Conservation (phyloP, 2,113 vertebrate genomes). For the Barnardius zonarius region DNA sequence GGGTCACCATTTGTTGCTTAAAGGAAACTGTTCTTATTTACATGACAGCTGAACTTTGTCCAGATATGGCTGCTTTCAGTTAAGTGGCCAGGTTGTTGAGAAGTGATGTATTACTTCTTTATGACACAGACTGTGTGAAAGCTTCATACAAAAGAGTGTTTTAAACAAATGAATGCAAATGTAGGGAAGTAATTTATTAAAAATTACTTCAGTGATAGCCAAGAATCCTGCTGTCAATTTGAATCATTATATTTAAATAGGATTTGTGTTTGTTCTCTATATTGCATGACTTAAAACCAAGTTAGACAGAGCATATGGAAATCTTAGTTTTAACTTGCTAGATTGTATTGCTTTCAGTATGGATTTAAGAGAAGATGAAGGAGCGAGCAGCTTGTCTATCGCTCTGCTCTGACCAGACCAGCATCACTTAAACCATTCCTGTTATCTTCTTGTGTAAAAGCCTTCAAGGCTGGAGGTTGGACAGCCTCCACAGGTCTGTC, state of each 20-base stretch:
- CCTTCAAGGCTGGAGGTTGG: neutral
- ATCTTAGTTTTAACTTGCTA: neutral
- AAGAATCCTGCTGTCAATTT: neutral
- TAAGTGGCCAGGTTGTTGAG: neutral
- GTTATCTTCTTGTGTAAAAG: neutral
- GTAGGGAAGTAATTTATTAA: neutral
- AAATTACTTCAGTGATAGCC: neutral
- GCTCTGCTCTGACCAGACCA: neutral
- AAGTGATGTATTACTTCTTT: neutral
- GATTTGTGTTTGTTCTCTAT: neutral
- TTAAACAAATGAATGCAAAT: neutral
- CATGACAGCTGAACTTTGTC: neutral
- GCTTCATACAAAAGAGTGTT: neutral
- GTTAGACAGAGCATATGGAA: neutral
- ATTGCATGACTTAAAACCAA: neutral
- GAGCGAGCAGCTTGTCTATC: neutral
- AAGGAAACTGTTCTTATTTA: neutral
- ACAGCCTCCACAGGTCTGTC: fast-evolving
- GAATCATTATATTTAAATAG: neutral
- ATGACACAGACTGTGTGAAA: neutral
- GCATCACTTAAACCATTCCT: neutral
- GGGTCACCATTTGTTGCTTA: neutral
- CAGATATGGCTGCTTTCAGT: neutral
- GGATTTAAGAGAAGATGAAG: neutral
- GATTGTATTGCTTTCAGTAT: neutral